phyloP scores from a whole-genome alignment of 2,888 invertebrate genomes.

The Pachymerium ferrugineum region DNA sequence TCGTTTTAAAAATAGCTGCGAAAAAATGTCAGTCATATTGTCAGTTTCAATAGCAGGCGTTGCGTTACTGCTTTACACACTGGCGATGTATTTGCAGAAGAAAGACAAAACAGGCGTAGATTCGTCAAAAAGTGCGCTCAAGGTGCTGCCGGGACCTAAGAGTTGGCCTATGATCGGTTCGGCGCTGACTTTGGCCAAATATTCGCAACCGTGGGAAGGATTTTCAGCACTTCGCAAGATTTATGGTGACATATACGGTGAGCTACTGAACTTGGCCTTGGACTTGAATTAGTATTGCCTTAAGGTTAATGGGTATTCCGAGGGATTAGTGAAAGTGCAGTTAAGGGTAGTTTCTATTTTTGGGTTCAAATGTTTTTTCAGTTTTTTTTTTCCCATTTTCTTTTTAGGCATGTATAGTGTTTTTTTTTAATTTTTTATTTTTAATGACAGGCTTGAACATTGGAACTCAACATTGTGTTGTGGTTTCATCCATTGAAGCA shows the following conservation, averaged over 20 bases:
- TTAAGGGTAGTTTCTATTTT: no score
- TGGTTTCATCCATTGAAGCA: conserved; percentile 65
- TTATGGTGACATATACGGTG: conserved; percentile 66
- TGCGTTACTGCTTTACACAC: not conserved
- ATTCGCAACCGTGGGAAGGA: conserved; percentile 61
- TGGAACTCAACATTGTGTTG: conserved; percentile 63
- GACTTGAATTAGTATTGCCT: no score
- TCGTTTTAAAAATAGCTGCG: no score
- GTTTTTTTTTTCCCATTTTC: not conserved
- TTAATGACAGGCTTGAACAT: conserved; percentile 45
- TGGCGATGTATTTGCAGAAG: no score
- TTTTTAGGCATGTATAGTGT: no score
- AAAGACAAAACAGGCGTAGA: not conserved
- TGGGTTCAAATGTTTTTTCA: not conserved
- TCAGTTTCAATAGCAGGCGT: not conserved
- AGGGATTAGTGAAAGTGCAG: no score
- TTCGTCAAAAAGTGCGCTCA: not conserved
- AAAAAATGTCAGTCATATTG: not conserved
- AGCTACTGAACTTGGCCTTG: no score
- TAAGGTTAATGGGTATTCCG: no score
- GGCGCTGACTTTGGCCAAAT: conserved; percentile 61
- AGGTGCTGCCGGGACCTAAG: conserved; percentile 59
- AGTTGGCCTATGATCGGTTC: conserved; percentile 66
- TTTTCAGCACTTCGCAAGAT: conserved; percentile 63
- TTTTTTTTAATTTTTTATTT: not conserved